Evolutionary conservation across 2,113 vertebrate species (phyloP), one percentile per base, ranked within the genome.

Genomic region (Toxotes chatareus): DNA sequence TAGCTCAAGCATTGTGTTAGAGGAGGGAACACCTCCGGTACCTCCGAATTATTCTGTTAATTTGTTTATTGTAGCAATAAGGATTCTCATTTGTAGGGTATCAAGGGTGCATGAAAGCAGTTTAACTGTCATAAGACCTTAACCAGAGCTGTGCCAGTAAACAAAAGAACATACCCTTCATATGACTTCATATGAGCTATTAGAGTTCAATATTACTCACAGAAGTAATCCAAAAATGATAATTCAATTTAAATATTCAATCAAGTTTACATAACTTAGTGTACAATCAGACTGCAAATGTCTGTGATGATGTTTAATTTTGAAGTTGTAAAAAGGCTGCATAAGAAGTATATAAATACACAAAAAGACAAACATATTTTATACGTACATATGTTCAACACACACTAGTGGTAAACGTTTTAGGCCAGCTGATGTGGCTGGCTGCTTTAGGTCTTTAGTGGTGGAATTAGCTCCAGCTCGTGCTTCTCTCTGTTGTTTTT

Each of bases 401-500:
- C 49, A 73, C 36, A 57, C 10, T 66, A 19, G n/a, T 66, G 69
- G 42, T 79, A 10, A 87, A 81, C 68, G 68, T 76, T 77, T 79
- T 80, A 51, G 55, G 73, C 68, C 76, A 73, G 51, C 80, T 68
- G 64, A 81, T 82, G 74, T n/a, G 57, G 76, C 78, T 19, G 31
- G 67, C 80, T 79, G 79, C 74, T 93, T 83, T 79, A 61, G 76
- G 78, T 73, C 87, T 86, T 86, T 86, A 83, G 68, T 65, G 80
- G 67, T 82, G 66, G 91, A 88, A 88, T 91, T 83, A 90, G 83
- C 88, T 70, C 23, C 40, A 88, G 83, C 81, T 81, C 44, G 76
- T 83, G 87, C 89, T 84, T 86, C 87, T 62, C 82, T 89, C 86
- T 94, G 86, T 88, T 91, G 90, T 94, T 87, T 92, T 92, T 92